phyloP scores from a whole-genome alignment of 2,888 invertebrate genomes.

The Habroteleia sp. region DNA sequence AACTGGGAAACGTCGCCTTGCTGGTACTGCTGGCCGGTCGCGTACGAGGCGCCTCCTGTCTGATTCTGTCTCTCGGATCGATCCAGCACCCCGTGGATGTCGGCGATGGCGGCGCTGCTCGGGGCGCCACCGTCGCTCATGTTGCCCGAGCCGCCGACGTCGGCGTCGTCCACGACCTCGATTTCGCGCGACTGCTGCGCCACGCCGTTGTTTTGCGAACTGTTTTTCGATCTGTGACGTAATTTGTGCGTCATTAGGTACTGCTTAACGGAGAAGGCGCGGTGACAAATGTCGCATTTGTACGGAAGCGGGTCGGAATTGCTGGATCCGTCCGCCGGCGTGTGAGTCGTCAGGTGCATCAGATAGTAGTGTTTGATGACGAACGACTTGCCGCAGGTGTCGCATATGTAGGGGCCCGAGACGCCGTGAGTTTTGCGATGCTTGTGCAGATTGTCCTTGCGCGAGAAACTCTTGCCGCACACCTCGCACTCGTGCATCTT shows the following conservation, averaged over 20 bases:
- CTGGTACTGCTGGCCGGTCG: slow-evolving; percentile 74
- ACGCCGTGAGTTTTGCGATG: slow-evolving; percentile 84
- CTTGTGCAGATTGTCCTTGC: slow-evolving; percentile 84
- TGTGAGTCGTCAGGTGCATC: slow-evolving; percentile 84
- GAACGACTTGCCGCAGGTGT: slow-evolving; percentile 85
- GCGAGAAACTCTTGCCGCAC: slow-evolving; percentile 83
- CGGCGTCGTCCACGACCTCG: slow-evolving; percentile 58
- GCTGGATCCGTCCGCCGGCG: slow-evolving; percentile 72
- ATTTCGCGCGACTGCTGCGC: slow-evolving; percentile 77
- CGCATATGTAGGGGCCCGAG: slow-evolving; percentile 84
- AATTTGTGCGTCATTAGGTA: slow-evolving; percentile 85
- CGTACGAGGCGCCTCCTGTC: slow-evolving; percentile 66
- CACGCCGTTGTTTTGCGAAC: slow-evolving; percentile 67
- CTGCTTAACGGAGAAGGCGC: slow-evolving; percentile 84
- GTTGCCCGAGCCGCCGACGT: slow-evolving; percentile 64
- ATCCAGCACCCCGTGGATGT: slow-evolving; percentile 77
- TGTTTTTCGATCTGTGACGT: slow-evolving; percentile 82
- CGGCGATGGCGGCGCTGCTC: slow-evolving; percentile 73
- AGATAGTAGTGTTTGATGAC: slow-evolving; percentile 86
- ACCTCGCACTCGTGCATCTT: slow-evolving; percentile 86
- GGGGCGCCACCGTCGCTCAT: slow-evolving; percentile 71
- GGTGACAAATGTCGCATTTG: slow-evolving; percentile 84
- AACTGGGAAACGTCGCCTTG: slow-evolving; percentile 76
- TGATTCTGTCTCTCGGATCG: slow-evolving; percentile 70
- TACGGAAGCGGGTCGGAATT: slow-evolving; percentile 81